phyloP scores from a whole-genome alignment of 1,140 invertebrate species.

The Ostrea edulis region DNA sequence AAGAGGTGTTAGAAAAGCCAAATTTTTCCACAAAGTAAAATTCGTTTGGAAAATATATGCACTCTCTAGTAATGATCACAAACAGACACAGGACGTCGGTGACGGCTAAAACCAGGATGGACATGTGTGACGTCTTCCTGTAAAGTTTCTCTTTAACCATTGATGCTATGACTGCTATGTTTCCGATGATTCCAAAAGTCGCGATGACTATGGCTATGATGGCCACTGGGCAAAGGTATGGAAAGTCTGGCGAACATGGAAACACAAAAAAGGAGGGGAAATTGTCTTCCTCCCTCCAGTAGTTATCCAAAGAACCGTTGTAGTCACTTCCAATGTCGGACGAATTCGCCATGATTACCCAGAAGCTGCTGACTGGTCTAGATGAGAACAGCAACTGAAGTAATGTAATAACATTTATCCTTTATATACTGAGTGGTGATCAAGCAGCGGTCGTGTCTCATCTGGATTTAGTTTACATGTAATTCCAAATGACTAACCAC shows the following conservation, averaged over 20 bases:
- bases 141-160: neutral
- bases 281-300: neutral
- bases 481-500: too few species aligned
- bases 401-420: too few species aligned
- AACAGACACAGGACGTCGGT: slow-evolving; percentile 12
- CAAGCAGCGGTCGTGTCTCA: too few species aligned
- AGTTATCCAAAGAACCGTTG: neutral
- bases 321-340: neutral
- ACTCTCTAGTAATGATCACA: neutral
- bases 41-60: neutral
- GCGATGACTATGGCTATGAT: neutral
- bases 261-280: neutral
- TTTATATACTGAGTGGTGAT: too few species aligned
- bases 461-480: too few species aligned
- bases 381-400: neutral
- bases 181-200: neutral
- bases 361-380: neutral
- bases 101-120: neutral
- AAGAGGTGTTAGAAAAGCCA: neutral
- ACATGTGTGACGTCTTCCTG: slow-evolving; percentile 10
- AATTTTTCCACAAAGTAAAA: neutral
- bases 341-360: neutral
- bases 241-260: neutral
- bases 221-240: neutral
- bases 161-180: neutral